Conservation (phyloP, 2,113 vertebrate genomes). For the Grammomys surdaster region DNA sequence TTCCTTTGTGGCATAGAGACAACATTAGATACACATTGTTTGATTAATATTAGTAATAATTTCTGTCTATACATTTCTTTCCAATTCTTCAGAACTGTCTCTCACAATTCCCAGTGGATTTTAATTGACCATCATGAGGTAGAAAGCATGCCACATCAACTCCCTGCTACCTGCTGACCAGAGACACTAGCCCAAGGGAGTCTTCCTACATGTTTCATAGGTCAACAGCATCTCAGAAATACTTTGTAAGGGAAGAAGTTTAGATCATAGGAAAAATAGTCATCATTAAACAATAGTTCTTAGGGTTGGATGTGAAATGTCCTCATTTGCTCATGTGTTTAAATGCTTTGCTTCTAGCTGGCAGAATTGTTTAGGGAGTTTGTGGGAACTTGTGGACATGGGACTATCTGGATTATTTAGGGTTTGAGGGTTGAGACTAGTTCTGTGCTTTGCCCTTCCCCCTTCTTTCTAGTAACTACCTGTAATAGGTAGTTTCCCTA, state of each 20-base stretch:
- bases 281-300: not conserved
- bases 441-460: not conserved
- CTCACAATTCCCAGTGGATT: not conserved
- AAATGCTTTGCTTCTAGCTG: not conserved
- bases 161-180: rapidly evolving
- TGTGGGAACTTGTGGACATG: not conserved
- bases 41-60: not conserved
- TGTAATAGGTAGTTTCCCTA: not conserved
- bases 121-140: not conserved
- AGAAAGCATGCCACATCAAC: not conserved
- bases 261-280: not conserved
- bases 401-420: not conserved
- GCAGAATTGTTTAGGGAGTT: not conserved
- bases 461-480: not conserved
- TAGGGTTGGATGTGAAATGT: not conserved
- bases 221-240: not conserved
- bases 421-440: not conserved
- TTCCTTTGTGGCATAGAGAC: not conserved
- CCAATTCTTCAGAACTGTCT: not conserved
- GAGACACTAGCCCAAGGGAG: not conserved
- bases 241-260: not conserved
- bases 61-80: not conserved
- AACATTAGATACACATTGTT: not conserved
- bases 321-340: not conserved
- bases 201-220: not conserved